A percentile compares a stretch with the other conserved stretches of the same genome.
phyloP scores from a whole-genome alignment of 1,140 invertebrate genomes.

The Nasonia vitripennis region DNA sequence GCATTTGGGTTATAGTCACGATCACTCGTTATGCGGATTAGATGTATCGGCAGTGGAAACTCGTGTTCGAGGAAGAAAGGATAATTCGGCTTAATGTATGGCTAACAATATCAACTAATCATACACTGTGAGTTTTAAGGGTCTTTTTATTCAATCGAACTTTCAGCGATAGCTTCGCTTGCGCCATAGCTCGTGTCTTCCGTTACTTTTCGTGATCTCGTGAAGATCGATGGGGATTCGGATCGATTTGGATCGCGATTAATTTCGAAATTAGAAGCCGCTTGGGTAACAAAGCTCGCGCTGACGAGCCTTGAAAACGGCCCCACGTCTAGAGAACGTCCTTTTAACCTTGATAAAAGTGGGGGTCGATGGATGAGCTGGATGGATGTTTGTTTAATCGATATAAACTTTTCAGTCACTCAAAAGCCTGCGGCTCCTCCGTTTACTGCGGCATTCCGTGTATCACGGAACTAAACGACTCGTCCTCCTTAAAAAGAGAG shows the following conservation, averaged over 20 bases:
- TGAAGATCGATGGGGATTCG: too few species aligned
- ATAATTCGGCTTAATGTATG: too few species aligned
- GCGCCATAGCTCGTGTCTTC: too few species aligned
- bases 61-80: neutral
- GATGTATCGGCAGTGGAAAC: neutral
- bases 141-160: too few species aligned
- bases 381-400: constrained; percentile 49
- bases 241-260: too few species aligned
- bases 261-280: neutral
- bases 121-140: too few species aligned
- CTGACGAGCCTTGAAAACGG: neutral
- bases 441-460: constrained; percentile 35
- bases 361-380: neutral
- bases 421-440: neutral
- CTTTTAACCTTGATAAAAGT: constrained; percentile 44
- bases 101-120: too few species aligned
- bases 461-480: constrained; percentile 14
- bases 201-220: too few species aligned
- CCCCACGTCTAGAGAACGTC: neutral
- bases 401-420: constrained; percentile 41
- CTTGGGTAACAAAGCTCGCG: neutral
- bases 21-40: constrained; percentile 12
- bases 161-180: too few species aligned
- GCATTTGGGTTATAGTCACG: constrained; percentile 8
- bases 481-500: neutral